Conservation (phyloP, 2,888 invertebrate species). For the Nipponacmea schrenckii region DNA sequence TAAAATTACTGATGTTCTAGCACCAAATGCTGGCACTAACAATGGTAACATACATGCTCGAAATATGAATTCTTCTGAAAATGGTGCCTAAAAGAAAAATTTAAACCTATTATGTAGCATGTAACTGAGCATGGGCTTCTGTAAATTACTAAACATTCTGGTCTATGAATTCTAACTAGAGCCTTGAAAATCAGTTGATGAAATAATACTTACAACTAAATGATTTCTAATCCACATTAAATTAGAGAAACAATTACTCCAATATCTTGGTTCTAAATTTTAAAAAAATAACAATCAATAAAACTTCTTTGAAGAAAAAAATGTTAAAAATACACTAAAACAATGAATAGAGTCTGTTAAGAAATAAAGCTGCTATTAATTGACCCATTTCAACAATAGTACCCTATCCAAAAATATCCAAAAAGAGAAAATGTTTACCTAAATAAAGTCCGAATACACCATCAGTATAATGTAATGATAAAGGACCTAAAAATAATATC, state of each 20-base stretch:
- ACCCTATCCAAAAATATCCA: too few relatives aligned
- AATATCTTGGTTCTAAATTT: conserved; percentile 77
- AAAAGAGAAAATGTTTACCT: conserved; percentile 42
- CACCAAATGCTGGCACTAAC: conserved; percentile 83
- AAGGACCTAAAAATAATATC: conserved; percentile 64
- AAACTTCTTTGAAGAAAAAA: too few relatives aligned
- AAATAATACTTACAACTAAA: conserved; percentile 72
- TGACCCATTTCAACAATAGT: too few relatives aligned
- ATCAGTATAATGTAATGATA: conserved; percentile 63
- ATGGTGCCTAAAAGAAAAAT: conserved; percentile 75
- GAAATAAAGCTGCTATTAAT: too few relatives aligned
- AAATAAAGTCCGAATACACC: conserved; percentile 62
- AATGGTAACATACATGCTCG: conserved; percentile 94
- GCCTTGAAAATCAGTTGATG: not conserved
- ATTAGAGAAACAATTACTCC: conserved; percentile 79
- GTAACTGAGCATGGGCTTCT: too few relatives aligned
- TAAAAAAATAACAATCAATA: conserved; percentile 29
- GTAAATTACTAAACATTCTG: too few relatives aligned
- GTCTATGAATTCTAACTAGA: too few relatives aligned
- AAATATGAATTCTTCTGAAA: conserved; percentile 96
- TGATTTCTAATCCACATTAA: conserved; percentile 89
- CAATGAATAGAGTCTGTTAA: too few relatives aligned
- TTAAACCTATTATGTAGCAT: too few relatives aligned
- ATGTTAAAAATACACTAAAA: too few relatives aligned
- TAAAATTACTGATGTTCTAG: conserved; percentile 80